Base-by-base conservation (phyloP, 1,140 invertebrate genomes). In the Mya arenaria region DNA sequence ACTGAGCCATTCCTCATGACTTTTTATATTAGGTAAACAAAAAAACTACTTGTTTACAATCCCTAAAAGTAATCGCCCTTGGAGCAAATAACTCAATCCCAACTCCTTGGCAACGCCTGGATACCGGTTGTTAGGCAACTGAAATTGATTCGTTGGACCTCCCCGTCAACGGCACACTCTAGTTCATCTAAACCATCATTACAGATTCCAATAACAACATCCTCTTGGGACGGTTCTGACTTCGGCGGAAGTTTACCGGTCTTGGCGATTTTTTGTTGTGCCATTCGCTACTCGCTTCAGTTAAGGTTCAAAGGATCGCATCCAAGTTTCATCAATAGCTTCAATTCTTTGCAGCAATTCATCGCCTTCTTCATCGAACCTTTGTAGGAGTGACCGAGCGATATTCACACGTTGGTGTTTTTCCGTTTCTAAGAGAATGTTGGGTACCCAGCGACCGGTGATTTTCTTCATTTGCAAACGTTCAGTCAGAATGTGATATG, bases 381-480 rank as follows among this genome's bases (percentile, higher is more conserved):
- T 72, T 72, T 72, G 37, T 55, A 55, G 44, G 39, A 52, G 44
- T 69, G 8, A n/a, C 4, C 37, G 37, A 28, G 66, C 66, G 30
- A 69, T 69, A 48, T 44, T 69, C 30, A 69, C 66, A 69, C 37
- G 37, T 69, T 69, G 37, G 37, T 41, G 19, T 69, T 69, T 69
- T 68, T 48, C 39, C 1, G 4, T 69, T 52, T 69, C 66, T 48
- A 23, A 69, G 8, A 69, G 66, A n/a, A 69, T 69, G 37, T 48
- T 19, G 66, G 37, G 39, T 23, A 69, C 66, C 66, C 37, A 48
- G 15, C 25, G n/a, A 23, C 17, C 66, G 1, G 66, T 8, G 66
- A 69, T 69, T 44, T 48, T 69, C 23, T 44, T n/a, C 66, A 69
- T 69, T 69, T 69, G 66, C 37, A 69, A 48, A 69, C 66, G 39